These are phyloP conservation scores for Chironomus tentans DNA, from an alignment of 2,888 invertebrate species.

Conservation along the genomic window DNA sequence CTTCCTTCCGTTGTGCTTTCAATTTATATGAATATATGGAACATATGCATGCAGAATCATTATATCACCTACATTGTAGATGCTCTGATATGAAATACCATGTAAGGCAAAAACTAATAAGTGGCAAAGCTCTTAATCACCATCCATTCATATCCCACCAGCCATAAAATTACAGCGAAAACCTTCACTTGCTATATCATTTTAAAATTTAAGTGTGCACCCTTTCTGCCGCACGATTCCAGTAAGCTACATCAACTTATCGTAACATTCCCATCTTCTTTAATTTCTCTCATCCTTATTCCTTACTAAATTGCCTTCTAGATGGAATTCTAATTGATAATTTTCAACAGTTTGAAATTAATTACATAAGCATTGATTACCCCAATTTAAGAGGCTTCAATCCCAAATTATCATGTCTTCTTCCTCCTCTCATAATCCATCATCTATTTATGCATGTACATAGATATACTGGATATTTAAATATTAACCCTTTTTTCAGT, in stretches of 20 bases:
- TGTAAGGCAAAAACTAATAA: constrained; percentile 15
- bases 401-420: neutral
- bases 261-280: neutral
- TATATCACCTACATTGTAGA: neutral
- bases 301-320: neutral
- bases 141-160: constrained; percentile 17
- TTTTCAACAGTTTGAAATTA: constrained; percentile 26
- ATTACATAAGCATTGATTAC: constrained; percentile 21
- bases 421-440: neutral
- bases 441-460: neutral
- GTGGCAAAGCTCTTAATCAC: constrained; percentile 25
- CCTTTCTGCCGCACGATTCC: neutral
- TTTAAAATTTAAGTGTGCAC: neutral
- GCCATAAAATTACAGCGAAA: constrained; percentile 8
- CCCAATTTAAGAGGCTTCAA: neutral
- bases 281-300: neutral
- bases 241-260: neutral
- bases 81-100: neutral
- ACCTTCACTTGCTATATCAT: neutral
- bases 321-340: constrained; percentile 21
- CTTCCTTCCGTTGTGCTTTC: neutral
- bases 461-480: neutral
- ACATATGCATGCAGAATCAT: no score
- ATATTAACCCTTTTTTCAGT: neutral
- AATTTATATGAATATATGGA: neutral